These are phyloP conservation scores for Rhinichthys klamathensis DNA, from an alignment of 2,113 vertebrate species.

Conservation along the genomic window DNA sequence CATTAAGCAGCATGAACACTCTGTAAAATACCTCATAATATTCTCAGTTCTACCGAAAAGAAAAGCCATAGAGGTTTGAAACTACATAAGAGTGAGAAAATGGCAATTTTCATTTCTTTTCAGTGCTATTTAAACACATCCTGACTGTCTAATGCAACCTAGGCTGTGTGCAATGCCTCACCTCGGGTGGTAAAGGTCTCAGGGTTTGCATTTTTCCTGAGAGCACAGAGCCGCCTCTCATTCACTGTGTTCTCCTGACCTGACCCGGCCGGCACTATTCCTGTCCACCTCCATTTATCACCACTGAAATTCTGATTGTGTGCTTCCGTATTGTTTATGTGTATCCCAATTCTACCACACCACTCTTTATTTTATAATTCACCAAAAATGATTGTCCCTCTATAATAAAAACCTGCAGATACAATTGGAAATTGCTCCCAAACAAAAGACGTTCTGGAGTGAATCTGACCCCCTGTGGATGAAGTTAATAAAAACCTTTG, in stretches of 20 bases:
- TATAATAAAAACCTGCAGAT: not conserved
- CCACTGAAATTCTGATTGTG: not conserved
- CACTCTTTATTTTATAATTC: not conserved
- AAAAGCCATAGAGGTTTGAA: not conserved
- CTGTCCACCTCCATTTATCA: conserved; percentile 15
- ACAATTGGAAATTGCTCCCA: too few species aligned
- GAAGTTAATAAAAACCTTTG: not conserved
- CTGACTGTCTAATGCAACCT: not conserved
- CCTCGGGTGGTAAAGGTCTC: conserved; percentile 5
- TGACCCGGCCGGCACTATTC: conserved; percentile 35
- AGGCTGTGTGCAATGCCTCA: not conserved
- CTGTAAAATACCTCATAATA: not conserved
- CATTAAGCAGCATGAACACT: not conserved
- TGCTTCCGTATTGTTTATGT: not conserved
- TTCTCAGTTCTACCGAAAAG: not conserved
- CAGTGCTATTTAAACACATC: conserved; percentile 10
- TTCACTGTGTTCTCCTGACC: conserved; percentile 32
- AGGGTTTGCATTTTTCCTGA: conserved; percentile 1
- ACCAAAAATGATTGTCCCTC: not conserved
- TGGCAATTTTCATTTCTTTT: not conserved
- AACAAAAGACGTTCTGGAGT: not conserved
- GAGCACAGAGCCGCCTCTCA: not conserved
- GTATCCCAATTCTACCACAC: not conserved
- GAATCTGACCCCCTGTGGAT: conserved; percentile 4
- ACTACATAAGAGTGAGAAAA: not conserved